Percentiles rank a stretch among this genome's conserved stretches.
These are phyloP conservation scores for Tenualosa ilisha DNA, from an alignment of 2,797 vertebrate species.

Conservation along the genomic window DNA sequence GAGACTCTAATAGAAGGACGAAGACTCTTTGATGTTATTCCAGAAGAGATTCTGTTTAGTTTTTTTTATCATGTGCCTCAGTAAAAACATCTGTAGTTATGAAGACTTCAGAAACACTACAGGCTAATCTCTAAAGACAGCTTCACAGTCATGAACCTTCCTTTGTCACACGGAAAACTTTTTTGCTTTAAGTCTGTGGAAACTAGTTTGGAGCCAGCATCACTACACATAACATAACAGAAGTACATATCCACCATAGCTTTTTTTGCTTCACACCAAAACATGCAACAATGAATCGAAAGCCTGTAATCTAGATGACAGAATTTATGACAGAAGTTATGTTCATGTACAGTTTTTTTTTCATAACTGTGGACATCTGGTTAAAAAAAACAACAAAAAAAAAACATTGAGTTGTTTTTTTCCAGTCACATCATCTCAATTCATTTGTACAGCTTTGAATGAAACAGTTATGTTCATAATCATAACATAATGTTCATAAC, in stretches of 20 bases:
- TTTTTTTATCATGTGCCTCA: conserved; percentile 23
- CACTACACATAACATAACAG: not conserved
- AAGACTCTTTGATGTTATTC: not conserved
- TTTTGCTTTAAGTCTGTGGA: not conserved
- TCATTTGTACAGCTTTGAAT: not conserved
- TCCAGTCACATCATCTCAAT: not conserved
- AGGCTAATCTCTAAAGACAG: conserved; percentile 11
- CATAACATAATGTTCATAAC: too few species aligned
- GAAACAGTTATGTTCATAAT: not conserved
- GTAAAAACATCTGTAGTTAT: conserved; percentile 6
- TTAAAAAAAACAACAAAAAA: not conserved
- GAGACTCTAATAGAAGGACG: not conserved
- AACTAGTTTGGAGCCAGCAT: not conserved
- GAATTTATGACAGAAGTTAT: too few species aligned
- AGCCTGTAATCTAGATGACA: not conserved
- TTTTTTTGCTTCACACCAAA: conserved; percentile 3
- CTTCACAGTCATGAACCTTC: not conserved
- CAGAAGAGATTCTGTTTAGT: not conserved
- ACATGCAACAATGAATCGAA: not conserved
- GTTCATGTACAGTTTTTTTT: not conserved
- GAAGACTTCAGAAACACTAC: conserved; percentile 18
- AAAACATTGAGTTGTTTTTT: not conserved
- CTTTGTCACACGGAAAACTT: not conserved
- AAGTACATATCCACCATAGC: not conserved
- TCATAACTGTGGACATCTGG: not conserved